Evolutionary conservation across 92 coral and sea anemone genomes (phyloP).

Genomic region (Hydrozoanthus gracilis): DNA sequence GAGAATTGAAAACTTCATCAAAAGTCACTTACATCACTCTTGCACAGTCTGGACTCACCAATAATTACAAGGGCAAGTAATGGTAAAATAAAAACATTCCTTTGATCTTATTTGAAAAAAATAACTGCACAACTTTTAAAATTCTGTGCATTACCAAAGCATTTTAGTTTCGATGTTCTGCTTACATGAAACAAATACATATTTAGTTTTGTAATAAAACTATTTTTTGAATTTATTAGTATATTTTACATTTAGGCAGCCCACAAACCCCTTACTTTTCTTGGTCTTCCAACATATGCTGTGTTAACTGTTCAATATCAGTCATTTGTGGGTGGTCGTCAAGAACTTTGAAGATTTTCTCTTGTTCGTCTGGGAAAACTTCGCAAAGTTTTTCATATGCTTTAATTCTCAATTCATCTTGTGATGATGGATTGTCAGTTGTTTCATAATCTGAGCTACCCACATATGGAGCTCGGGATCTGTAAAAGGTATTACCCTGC

Average conservation of each 20-base stretch:
- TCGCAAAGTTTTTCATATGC: conserved; percentile 78
- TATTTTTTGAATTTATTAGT: background rate
- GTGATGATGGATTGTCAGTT: conserved; percentile 58
- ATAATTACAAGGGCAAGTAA: too few relatives aligned
- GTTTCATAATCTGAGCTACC: conserved; percentile 68
- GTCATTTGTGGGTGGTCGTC: conserved; percentile 76
- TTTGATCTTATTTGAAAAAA: too few relatives aligned
- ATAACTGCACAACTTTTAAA: too few relatives aligned
- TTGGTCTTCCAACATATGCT: conserved; percentile 60
- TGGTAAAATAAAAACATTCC: too few relatives aligned
- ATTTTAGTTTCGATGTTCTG: background rate
- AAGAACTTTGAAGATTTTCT: conserved; percentile 69
- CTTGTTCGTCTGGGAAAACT: conserved; percentile 79
- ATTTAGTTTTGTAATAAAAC: background rate
- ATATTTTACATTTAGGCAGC: background rate
- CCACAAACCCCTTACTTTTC: conserved; percentile 13
- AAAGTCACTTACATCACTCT: too few relatives aligned
- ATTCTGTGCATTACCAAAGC: background rate
- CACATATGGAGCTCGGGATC: conserved; percentile 86
- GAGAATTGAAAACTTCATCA: too few relatives aligned
- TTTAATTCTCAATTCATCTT: conserved; percentile 66
- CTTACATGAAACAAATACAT: background rate
- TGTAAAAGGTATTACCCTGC: conserved; percentile 72
- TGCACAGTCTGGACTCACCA: too few relatives aligned
- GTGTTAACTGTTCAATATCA: conserved; percentile 62